Evolutionary conservation across 2,797 vertebrate species (phyloP).

Genomic region (Enteromius mattozi): DNA sequence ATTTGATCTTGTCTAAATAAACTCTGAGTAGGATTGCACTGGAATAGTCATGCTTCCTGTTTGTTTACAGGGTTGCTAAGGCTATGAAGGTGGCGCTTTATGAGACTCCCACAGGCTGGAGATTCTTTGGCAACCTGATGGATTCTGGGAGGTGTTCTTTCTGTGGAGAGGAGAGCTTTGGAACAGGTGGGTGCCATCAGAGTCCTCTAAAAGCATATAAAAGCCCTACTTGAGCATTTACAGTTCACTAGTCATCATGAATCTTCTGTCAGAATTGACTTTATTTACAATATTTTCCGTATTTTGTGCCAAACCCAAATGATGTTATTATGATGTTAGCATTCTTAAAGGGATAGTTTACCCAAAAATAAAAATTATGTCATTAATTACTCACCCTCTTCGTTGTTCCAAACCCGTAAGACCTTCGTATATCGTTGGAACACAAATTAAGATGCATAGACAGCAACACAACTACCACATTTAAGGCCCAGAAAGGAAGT

Average conservation of each 20-base stretch:
- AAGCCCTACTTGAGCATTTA: not conserved
- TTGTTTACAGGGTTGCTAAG: slow-evolving; percentile 89
- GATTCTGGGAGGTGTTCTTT: slow-evolving; percentile 96
- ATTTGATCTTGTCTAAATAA: slow-evolving; percentile 22
- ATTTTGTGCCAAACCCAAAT: not conserved
- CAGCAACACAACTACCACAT: not conserved
- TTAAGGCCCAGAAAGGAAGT: not conserved
- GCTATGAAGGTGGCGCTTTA: slow-evolving; percentile 94
- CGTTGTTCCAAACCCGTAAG: not conserved
- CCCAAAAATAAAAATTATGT: not conserved
- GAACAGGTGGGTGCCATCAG: slow-evolving; percentile 84
- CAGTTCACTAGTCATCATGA: not conserved
- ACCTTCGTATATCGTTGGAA: not conserved
- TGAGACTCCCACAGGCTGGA: slow-evolving; percentile 96
- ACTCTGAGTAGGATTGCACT: slow-evolving; percentile 8
- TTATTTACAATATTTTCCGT: not conserved
- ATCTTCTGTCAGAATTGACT: not conserved
- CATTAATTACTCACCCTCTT: not conserved
- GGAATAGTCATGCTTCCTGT: slow-evolving; percentile 45
- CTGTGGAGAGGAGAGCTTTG: slow-evolving; percentile 98
- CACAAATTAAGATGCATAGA: not conserved
- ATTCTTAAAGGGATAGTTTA: not conserved
- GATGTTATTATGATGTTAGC: not conserved
- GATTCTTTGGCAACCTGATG: slow-evolving; percentile 98
- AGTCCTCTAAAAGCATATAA: not conserved